These are phyloP conservation scores for Dryas iulia DNA, from an alignment of 1,140 invertebrate genomes.

Conservation along the genomic window DNA sequence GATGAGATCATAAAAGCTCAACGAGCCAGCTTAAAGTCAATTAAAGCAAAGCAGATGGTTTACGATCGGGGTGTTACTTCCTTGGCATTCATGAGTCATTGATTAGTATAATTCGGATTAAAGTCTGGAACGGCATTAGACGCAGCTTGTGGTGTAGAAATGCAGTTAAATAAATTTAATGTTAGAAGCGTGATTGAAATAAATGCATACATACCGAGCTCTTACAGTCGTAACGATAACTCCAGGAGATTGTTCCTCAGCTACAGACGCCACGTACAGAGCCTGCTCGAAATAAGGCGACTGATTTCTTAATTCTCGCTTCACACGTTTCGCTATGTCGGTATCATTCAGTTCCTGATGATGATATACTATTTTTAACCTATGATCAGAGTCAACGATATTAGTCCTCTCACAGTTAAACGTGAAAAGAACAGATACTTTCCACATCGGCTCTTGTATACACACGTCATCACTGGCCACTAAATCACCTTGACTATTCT, in stretches of 20 bases:
- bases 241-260: constrained; percentile 94
- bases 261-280: constrained; percentile 91
- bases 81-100: constrained; percentile 51
- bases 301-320: constrained; percentile 88
- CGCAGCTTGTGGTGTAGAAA: not conserved
- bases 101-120: constrained; percentile 40
- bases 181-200: too few relatives aligned
- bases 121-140: constrained; percentile 23
- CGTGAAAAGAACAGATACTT: constrained; percentile 87
- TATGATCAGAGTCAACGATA: constrained; percentile 87
- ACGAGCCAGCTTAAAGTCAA: constrained; percentile 62
- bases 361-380: constrained; percentile 90
- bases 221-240: constrained; percentile 89
- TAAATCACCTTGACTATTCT: constrained; percentile 88
- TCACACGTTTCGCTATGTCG: constrained; percentile 87
- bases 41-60: constrained; percentile 55
- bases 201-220: constrained; percentile 81
- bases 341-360: constrained; percentile 90
- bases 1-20: constrained; percentile 68
- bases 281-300: constrained; percentile 92
- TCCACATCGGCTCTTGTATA: constrained; percentile 89
- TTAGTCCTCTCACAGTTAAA: constrained; percentile 84
- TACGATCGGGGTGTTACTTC: constrained; percentile 48
- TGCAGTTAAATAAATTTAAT: not conserved
- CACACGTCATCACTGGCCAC: constrained; percentile 90